Base-by-base conservation (phyloP, 2,888 invertebrate genomes). In the Heliothis peltigera region DNA sequence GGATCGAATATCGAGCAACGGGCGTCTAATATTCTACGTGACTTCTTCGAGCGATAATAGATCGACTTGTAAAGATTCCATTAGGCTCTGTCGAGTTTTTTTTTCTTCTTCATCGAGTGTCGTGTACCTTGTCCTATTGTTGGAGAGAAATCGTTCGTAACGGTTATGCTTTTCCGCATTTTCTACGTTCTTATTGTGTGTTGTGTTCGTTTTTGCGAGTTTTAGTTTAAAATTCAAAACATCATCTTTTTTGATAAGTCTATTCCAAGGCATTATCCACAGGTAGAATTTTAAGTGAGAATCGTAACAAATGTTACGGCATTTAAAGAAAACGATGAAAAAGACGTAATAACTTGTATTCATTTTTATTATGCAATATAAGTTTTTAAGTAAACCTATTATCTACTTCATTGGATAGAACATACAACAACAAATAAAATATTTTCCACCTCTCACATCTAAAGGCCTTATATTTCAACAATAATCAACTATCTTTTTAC, bases 21-120 rank as follows among this genome's bases (percentile, higher is more conserved):
- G 88, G 86, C 87, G 77, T 86, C 87, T 91, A 91, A 93, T 94
- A 92, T 92, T 92, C 88, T 94, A 93, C 94, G 94, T 93, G 94
- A 94, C 93, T 91, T 84, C 83, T 83, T 81, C 79, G 69, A 75
- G 73, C 77, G 82, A 84, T 87, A 87, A 87, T 87, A 89, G 88
- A 87, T 87, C 85, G 86, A 84, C 82, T 87, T 88, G 80, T 85
- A 83, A 86, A 89, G 86, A 89, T 89, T 89, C 90, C 87, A 91
- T 91, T 91, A 90, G 85, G 87, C 85, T 83, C 80, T 72, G 75
- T 81, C 42, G 78, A 77, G 69, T 56, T 63, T 83, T 92, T 89
- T 72, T 86, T 63, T 83, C 92, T 89, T 91, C 70, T 86, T 82
- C 77, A 70, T 74, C 64, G 71, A 73, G 64, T 79, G 79, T 85